Conservation (phyloP, 2,797 vertebrate species). For the Eleutherodactylus coqui region DNA sequence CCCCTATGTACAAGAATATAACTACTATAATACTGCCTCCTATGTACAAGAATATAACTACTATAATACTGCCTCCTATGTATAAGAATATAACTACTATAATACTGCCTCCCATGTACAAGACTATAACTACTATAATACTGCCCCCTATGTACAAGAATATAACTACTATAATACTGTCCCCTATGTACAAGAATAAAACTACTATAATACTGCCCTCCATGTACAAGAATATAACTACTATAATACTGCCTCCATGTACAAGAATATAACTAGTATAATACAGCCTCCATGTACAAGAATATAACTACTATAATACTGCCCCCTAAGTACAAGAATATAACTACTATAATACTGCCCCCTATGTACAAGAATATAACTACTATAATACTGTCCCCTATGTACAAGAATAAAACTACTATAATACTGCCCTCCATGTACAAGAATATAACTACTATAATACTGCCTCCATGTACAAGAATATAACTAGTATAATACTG, state of each 20-base stretch:
- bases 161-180: too few relatives aligned
- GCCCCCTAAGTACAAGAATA: background rate
- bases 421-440: background rate
- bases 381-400: too few relatives aligned
- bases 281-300: background rate
- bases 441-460: background rate
- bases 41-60: background rate
- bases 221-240: background rate
- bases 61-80: too few relatives aligned
- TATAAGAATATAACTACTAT: too few relatives aligned
- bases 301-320: constrained; percentile 4
- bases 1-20: too few relatives aligned
- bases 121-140: too few relatives aligned
- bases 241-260: background rate
- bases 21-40: background rate
- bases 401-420: too few relatives aligned
- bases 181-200: background rate
- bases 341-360: background rate
- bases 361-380: too few relatives aligned
- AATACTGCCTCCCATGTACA: too few relatives aligned
- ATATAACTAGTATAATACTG: too few relatives aligned
- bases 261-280: background rate
- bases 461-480: background rate
- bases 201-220: background rate
- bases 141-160: too few relatives aligned